These are phyloP conservation scores for Amiota mariae DNA, from an alignment of 2,888 invertebrate genomes.

Conservation along the genomic window DNA sequence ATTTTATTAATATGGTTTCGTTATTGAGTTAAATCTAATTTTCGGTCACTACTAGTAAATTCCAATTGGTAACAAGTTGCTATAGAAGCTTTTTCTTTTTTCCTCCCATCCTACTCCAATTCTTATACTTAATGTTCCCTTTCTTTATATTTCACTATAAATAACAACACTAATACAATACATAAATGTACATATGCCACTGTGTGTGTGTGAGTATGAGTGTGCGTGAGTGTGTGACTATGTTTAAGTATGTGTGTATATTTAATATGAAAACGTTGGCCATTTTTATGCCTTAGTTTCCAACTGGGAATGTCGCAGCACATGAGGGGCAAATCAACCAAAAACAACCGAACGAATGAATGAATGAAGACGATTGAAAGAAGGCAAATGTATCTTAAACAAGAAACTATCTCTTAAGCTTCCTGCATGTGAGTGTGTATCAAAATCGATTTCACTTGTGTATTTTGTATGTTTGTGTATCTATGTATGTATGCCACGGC, in stretches of 20 bases:
- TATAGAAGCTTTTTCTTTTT: no score
- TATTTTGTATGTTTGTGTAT: slow-evolving; percentile 10
- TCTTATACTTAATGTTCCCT: no score
- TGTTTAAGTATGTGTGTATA: neutral
- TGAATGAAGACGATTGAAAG: neutral
- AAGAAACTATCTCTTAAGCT: slow-evolving; percentile 21
- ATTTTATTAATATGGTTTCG: no score
- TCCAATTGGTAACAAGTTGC: no score
- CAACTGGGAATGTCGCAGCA: slow-evolving; percentile 5
- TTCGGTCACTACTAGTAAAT: no score
- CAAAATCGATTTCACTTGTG: neutral
- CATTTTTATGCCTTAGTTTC: slow-evolving; percentile 18
- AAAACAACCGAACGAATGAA: neutral
- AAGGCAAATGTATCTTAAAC: no score
- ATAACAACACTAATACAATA: no score
- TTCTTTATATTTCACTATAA: no score
- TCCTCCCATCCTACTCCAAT: no score
- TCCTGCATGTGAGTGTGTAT: neutral
- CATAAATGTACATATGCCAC: no score
- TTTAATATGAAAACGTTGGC: neutral
- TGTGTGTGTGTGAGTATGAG: neutral
- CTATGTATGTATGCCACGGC: slow-evolving; percentile 21
- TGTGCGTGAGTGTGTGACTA: neutral
- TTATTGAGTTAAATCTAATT: no score
- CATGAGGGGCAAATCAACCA: neutral